phyloP scores from a whole-genome alignment of 2,113 vertebrate species.

The Lucifuga dentata region DNA sequence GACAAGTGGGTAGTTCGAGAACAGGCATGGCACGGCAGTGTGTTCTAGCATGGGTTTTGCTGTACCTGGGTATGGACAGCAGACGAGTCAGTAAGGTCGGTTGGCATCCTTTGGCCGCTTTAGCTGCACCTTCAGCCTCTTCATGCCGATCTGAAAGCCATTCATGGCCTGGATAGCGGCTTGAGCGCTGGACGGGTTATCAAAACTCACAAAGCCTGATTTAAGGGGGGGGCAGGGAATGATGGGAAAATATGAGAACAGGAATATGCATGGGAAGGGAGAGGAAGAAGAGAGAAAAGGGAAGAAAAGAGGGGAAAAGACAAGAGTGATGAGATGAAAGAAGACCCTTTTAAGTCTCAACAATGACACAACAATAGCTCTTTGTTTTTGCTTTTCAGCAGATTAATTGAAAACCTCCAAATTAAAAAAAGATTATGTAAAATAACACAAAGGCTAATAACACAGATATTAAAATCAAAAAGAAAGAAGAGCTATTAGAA shows the following conservation, averaged over 20 bases:
- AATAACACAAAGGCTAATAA: slow-evolving; percentile 74
- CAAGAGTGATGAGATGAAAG: too few species aligned
- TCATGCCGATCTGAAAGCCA: slow-evolving; percentile 99
- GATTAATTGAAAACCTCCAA: slow-evolving; percentile 78
- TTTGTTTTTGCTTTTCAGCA: slow-evolving; percentile 75
- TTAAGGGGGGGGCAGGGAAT: too few species aligned
- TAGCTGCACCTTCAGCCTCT: slow-evolving; percentile 98
- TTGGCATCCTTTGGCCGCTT: slow-evolving; percentile 98
- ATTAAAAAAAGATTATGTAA: slow-evolving; percentile 74
- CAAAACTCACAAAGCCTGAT: slow-evolving; percentile 98
- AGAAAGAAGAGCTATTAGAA: slow-evolving; percentile 51
- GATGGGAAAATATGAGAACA: slow-evolving; percentile 57
- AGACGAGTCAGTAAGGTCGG: slow-evolving; percentile 94
- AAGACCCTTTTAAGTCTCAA: slow-evolving; percentile 69
- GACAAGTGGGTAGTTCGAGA: neutral
- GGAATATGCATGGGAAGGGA: slow-evolving; percentile 31
- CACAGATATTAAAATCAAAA: slow-evolving; percentile 68
- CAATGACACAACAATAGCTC: slow-evolving; percentile 76
- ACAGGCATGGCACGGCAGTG: neutral
- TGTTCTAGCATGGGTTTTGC: slow-evolving; percentile 2
- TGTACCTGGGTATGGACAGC: slow-evolving; percentile 85
- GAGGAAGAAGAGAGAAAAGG: slow-evolving; percentile 27
- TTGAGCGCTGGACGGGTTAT: slow-evolving; percentile 98
- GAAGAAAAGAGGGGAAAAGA: slow-evolving; percentile 42
- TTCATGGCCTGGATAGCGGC: slow-evolving; percentile 99